Conservation (phyloP, 2,797 vertebrate genomes). For the Meda fulgida region DNA sequence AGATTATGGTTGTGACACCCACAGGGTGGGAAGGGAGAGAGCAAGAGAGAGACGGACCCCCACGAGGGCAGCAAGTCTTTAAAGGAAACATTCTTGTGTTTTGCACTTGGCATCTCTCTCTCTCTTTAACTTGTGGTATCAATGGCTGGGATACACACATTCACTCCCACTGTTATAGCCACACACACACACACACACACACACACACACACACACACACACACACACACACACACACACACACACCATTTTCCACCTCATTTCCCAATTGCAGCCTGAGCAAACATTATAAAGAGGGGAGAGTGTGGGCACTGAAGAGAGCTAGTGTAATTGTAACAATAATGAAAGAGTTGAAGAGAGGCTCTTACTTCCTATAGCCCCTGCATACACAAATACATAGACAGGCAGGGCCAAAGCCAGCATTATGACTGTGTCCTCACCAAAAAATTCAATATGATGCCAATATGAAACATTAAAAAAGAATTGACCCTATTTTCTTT, state of each 20-base stretch:
- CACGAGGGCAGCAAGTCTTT: slow-evolving; percentile 67
- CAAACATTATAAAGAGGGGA: slow-evolving; percentile 91
- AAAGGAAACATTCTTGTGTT: slow-evolving; percentile 72
- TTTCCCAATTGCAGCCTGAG: slow-evolving; percentile 88
- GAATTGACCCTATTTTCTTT: not conserved
- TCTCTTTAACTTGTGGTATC: slow-evolving; percentile 72
- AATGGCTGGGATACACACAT: slow-evolving; percentile 65
- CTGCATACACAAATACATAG: slow-evolving; percentile 30
- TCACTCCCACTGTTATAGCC: slow-evolving; percentile 52
- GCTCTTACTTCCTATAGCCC: slow-evolving; percentile 44
- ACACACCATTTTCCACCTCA: slow-evolving; percentile 84
- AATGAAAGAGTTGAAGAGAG: slow-evolving; percentile 73
- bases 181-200: slow-evolving; percentile 49
- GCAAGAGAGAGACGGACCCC: slow-evolving; percentile 45
- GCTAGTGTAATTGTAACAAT: slow-evolving; percentile 86
- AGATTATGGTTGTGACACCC: slow-evolving; percentile 72
- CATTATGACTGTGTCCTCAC: not conserved
- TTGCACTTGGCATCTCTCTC: slow-evolving; percentile 51
- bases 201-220: slow-evolving; percentile 44
- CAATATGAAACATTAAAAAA: not conserved
- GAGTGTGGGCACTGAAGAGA: slow-evolving; percentile 85
- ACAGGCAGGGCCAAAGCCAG: not conserved
- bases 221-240: slow-evolving; percentile 47
- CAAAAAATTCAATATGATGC: not conserved
- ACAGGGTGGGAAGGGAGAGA: slow-evolving; percentile 58